Conservation (phyloP, 2,797 vertebrate genomes). For the Diplodus puntazzo region DNA sequence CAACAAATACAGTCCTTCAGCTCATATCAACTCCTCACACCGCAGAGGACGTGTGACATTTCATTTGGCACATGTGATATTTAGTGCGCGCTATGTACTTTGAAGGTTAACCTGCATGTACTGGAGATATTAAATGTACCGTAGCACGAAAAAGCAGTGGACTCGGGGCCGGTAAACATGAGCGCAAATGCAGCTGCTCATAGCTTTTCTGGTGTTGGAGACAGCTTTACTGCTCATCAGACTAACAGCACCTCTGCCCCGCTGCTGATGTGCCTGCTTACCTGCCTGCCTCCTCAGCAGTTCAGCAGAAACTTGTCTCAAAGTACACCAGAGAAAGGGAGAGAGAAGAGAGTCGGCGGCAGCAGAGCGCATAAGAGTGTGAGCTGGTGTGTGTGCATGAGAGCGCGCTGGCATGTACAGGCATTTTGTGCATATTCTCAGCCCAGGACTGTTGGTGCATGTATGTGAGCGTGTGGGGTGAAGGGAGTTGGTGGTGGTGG, state of each 20-base stretch:
- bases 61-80: slow-evolving; percentile 19
- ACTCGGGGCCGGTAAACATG: slow-evolving; percentile 49
- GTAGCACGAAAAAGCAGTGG: slow-evolving; percentile 1
- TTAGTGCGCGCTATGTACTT: not conserved
- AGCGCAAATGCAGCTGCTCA: slow-evolving; percentile 57
- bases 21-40: slow-evolving; percentile 26
- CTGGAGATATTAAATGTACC: not conserved
- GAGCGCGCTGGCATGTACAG: slow-evolving; percentile 33
- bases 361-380: slow-evolving; percentile 23
- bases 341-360: slow-evolving; percentile 20
- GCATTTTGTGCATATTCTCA: slow-evolving; percentile 37
- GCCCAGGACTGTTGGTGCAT: slow-evolving; percentile 33
- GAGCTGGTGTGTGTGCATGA: slow-evolving; percentile 29
- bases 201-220: slow-evolving; percentile 64
- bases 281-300: slow-evolving; percentile 81
- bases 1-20: slow-evolving; percentile 57
- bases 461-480: slow-evolving; percentile 25
- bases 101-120: slow-evolving; percentile 16
- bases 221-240: slow-evolving; percentile 80
- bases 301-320: slow-evolving; percentile 75
- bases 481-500: not conserved
- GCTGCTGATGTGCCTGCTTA: slow-evolving; percentile 77
- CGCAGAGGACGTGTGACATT: slow-evolving; percentile 40
- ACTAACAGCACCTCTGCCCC: slow-evolving; percentile 80
- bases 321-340: slow-evolving; percentile 58